phyloP scores from a whole-genome alignment of 2,797 vertebrate species.

The Gymnoscopelus braueri region DNA sequence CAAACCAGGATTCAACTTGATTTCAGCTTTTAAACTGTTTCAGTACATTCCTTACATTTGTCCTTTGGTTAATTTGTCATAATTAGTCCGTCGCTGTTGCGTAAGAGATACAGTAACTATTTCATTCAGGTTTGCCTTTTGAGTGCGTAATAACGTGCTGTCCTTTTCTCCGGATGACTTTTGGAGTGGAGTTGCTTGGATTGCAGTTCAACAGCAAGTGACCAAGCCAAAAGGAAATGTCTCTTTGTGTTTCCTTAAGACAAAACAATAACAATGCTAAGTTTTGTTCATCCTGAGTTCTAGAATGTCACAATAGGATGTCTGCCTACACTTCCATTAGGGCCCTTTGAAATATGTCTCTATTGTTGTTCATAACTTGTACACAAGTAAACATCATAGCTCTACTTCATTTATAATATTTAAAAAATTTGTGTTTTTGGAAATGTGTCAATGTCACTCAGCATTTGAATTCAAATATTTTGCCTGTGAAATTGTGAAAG shows the following conservation, averaged over 20 bases:
- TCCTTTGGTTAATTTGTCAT: neutral
- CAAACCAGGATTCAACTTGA: neutral
- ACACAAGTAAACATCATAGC: conserved; percentile 36
- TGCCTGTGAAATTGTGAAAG: conserved; percentile 20
- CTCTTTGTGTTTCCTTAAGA: conserved; percentile 56
- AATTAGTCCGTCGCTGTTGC: neutral
- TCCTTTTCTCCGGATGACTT: conserved; percentile 4
- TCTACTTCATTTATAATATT: conserved; percentile 22
- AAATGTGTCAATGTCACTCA: neutral
- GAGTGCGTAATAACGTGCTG: neutral
- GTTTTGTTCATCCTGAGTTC: conserved; percentile 20
- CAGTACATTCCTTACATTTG: neutral
- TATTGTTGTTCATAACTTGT: conserved; percentile 25
- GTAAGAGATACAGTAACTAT: neutral
- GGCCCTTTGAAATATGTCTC: neutral
- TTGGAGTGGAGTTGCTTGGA: neutral
- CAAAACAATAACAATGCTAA: conserved; percentile 48
- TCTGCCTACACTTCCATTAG: conserved; percentile 6
- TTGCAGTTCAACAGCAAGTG: neutral
- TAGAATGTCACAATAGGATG: conserved; percentile 41
- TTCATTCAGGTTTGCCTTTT: neutral
- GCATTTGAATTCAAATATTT: conserved; percentile 1
- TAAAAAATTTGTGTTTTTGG: conserved; percentile 17
- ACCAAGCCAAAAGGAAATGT: conserved; percentile 44
- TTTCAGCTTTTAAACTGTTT: no score